Conservation (phyloP, 2,888 invertebrate genomes). For the Dryocosmus kuriphilus region DNA sequence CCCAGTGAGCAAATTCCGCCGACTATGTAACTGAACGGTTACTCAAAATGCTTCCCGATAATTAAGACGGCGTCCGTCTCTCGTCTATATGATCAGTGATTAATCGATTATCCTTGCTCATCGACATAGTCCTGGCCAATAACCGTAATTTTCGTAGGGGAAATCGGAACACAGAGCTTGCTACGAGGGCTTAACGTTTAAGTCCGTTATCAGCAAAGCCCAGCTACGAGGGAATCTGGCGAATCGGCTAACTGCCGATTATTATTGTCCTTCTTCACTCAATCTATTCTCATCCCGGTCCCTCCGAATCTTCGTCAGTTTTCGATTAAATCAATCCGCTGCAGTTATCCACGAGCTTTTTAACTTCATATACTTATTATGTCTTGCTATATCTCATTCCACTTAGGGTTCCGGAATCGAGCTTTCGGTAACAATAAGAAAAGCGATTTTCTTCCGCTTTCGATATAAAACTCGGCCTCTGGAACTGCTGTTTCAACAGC, state of each 20-base stretch:
- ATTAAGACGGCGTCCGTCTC: slow-evolving; percentile 22
- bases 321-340: slow-evolving; percentile 18
- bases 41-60: slow-evolving; percentile 61
- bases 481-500: slow-evolving; percentile 22
- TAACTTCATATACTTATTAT: too few species aligned
- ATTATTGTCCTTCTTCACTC: slow-evolving; percentile 60
- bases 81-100: slow-evolving; percentile 67
- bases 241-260: slow-evolving; percentile 67
- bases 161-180: slow-evolving; percentile 44
- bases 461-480: background rate
- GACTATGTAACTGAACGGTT: slow-evolving; percentile 67
- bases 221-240: slow-evolving; percentile 59
- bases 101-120: slow-evolving; percentile 64
- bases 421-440: background rate
- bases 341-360: background rate
- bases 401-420: background rate
- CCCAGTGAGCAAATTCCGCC: slow-evolving; percentile 62
- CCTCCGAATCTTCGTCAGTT: background rate
- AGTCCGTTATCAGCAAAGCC: slow-evolving; percentile 73
- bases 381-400: too few species aligned
- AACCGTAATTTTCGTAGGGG: slow-evolving; percentile 47
- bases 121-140: slow-evolving; percentile 36
- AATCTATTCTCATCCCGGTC: background rate
- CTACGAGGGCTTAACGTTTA: slow-evolving; percentile 58
- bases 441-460: slow-evolving; percentile 13